A percentile compares a stretch with the other conserved stretches of the same genome.
These are phyloP conservation scores for Petrocephalus schoutedeni DNA, from an alignment of 2,797 vertebrate genomes.

Conservation along the genomic window DNA sequence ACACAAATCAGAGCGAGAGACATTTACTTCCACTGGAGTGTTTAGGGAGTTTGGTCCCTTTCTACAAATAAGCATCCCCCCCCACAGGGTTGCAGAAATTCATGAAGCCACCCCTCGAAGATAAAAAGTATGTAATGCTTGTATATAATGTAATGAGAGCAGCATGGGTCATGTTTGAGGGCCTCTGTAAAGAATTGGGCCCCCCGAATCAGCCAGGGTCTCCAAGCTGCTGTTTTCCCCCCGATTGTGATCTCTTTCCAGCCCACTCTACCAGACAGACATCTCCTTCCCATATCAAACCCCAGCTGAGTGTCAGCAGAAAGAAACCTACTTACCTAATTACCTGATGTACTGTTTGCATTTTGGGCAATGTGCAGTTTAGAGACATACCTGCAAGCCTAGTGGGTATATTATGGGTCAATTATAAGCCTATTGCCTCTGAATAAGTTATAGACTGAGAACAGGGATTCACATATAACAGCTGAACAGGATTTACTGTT, in stretches of 20 bases:
- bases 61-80: too few species aligned
- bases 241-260: neutral
- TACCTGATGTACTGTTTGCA: neutral
- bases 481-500: constrained; percentile 54
- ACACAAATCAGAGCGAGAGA: too few species aligned
- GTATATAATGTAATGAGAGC: neutral
- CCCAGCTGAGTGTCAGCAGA: neutral
- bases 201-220: neutral
- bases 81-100: too few species aligned
- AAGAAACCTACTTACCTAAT: neutral
- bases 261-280: neutral
- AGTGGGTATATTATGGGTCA: too few species aligned
- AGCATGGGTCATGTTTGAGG: neutral
- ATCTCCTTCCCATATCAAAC: neutral
- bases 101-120: too few species aligned
- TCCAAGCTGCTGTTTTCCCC: neutral
- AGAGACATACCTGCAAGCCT: neutral
- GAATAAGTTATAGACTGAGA: neutral
- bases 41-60: too few species aligned
- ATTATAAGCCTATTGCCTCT: neutral
- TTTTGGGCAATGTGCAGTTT: neutral
- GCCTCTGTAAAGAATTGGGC: neutral
- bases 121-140: too few species aligned
- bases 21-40: too few species aligned
- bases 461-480: constrained; percentile 39